Evolutionary conservation across 2,888 invertebrate species (phyloP), one percentile per base, ranked within the genome.

Genomic region (Rotaria macrura): DNA sequence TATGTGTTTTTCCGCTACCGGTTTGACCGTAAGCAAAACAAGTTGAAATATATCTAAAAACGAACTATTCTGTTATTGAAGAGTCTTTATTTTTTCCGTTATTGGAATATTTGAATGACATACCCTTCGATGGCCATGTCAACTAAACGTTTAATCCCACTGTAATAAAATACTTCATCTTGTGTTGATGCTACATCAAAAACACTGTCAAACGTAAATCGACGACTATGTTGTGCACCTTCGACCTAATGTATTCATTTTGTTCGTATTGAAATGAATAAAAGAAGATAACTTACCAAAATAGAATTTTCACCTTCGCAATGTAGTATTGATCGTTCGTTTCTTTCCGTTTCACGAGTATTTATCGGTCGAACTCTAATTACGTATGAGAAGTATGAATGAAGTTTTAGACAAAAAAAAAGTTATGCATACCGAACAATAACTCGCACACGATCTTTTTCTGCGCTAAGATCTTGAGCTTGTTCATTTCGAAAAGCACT

Each of bases 1-100:
- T 97, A 90, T 96, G 96, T 0, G 97, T 97, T 92, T 97, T 97
- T 10, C 97, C 97, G 88, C 96, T 96, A 79, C 97, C 96, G 0
- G 97, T 97, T 92, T 97, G 97, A 2, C 97, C 97, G 91, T 97
- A 97, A 90, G 97, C 97, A 91, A 97, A 95, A 47, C 94, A 95
- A 1, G 97, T 97, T 89, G 96, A 95, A 52, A 95, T 94, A 91
- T 96, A 97, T 84, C 91, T 92, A 88, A 12, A 88, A 87, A 84
- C 49, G 84, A 84, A 79, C 25, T 85, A 72, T 20, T 6, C n/a
- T n/a, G n/a, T n/a, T n/a, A n/a, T n/a, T n/a, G n/a, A n/a, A n/a
- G n/a, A n/a, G n/a, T n/a, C n/a, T 25, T 74, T n/a, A 47, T 40
- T 49, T 47, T n/a, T 49, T 49, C 14, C 2, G 25, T n/a, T 43